Evolutionary conservation across 2,113 vertebrate genomes (phyloP).

Genomic region (Silurus asotus): DNA sequence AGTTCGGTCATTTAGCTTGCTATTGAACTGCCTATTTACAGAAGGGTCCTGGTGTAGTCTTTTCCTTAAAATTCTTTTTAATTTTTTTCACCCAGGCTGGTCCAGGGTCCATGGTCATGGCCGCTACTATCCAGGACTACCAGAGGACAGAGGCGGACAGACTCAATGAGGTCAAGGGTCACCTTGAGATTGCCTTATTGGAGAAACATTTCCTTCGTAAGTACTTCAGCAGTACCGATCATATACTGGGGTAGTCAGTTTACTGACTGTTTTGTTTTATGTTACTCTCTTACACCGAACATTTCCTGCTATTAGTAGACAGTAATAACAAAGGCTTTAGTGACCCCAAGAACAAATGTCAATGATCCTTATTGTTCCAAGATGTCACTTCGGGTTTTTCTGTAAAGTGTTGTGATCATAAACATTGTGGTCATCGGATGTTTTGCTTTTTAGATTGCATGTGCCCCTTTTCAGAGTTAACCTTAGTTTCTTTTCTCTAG

Average conservation of each 20-base stretch:
- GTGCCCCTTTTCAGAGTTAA: background rate
- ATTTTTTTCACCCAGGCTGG: constrained; percentile 72
- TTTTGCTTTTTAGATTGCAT: background rate
- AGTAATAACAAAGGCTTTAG: background rate
- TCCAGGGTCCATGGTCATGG: constrained; percentile 79
- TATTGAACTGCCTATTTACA: background rate
- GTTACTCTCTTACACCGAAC: too few relatives aligned
- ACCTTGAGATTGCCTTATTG: constrained; percentile 94
- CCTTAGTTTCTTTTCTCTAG: constrained; percentile 10
- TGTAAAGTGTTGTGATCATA: background rate
- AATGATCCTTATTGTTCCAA: background rate
- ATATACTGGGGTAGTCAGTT: background rate
- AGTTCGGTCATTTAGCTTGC: background rate
- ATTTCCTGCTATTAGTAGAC: background rate
- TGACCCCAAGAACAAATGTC: background rate
- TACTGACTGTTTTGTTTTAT: background rate
- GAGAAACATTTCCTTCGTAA: constrained; percentile 98
- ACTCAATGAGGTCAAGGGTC: constrained; percentile 94
- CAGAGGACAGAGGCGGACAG: constrained; percentile 80
- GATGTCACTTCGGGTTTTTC: background rate
- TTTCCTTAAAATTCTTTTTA: too few relatives aligned
- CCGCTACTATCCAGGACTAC: constrained; percentile 82
- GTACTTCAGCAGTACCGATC: constrained; percentile 61
- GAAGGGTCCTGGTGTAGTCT: background rate
- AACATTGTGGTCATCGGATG: background rate